Evolutionary conservation across 2,888 invertebrate genomes (phyloP), one percentile per base, ranked within the genome.

Genomic region (Morpho deidamia): DNA sequence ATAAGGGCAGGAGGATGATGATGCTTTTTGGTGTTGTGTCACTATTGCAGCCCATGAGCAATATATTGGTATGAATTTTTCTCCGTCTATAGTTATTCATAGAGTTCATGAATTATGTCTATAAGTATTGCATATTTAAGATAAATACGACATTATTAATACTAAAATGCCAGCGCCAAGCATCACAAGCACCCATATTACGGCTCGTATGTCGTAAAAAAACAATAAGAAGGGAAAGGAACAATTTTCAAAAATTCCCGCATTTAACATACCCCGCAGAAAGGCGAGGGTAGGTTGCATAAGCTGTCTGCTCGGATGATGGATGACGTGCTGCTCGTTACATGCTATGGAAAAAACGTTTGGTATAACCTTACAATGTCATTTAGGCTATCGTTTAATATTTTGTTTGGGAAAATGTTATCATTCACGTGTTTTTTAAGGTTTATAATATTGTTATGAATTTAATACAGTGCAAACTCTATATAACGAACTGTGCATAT

Each of bases 281-380:
- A 51, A 60, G 56, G 50, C 66, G 60, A 57, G 63, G 58, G 60
- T 60, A 60, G 63, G 66, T 66, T 67, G 69, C 70, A 72, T 70
- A 71, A 74, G 74, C 74, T 69, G 70, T 71, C 71, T 56, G 58
- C 64, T 49, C 60, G 56, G 51, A 59, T 71, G 71, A 69, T 70
- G 64, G 75, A 76, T 77, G 67, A 63, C 65, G 51, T 56, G 47
- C 39, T 40, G 56, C 53, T 57, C 57, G 61, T 61, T 59, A 58
- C 64, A 57, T 58, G 64, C 62, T 60, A 59, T 56, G 59, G 51
- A 54, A 60, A 63, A 56, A 60, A 56, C 58, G 61, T 61, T 65
- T 56, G 53, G 43, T 42, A 51, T 51, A 44, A 45, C 47, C 51
- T 39, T 44, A 62, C 62, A 65, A 64, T 56, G 54, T 60, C 53